Percentiles rank a stretch among this genome's conserved stretches.
Conservation (phyloP, 2,888 invertebrate species). For the Tetragnatha montana region DNA sequence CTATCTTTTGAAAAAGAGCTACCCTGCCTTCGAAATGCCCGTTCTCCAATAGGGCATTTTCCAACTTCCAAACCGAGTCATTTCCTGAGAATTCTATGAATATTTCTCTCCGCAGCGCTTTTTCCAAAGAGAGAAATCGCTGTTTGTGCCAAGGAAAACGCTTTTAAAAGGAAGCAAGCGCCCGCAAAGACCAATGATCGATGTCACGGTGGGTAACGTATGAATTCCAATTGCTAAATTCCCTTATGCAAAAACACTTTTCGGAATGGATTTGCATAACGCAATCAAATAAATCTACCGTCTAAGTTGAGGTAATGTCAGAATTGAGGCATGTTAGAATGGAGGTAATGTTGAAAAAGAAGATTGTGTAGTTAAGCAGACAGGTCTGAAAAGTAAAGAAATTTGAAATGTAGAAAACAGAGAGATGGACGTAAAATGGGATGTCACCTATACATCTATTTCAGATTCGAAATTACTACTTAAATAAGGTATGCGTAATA, state of each 20-base stretch:
- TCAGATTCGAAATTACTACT: too few relatives aligned
- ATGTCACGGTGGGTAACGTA: conserved; percentile 6
- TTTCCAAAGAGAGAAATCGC: conserved; percentile 18
- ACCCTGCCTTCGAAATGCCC: background rate
- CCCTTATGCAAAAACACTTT: conserved; percentile 3
- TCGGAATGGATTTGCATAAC: conserved; percentile 18
- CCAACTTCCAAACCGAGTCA: conserved; percentile 15
- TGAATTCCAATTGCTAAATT: conserved; percentile 36
- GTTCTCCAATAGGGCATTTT: conserved; percentile 23
- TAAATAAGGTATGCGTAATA: too few relatives aligned
- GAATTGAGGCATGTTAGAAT: too few relatives aligned
- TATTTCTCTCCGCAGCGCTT: conserved; percentile 13
- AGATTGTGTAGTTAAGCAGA: background rate
- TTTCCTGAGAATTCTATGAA: conserved; percentile 30
- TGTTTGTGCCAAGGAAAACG: conserved; percentile 23
- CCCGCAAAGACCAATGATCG: conserved; percentile 18
- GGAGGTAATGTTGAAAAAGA: background rate
- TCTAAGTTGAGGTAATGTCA: too few relatives aligned
- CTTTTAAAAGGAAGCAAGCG: conserved; percentile 13
- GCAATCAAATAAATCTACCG: conserved; percentile 31
- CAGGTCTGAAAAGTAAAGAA: background rate
- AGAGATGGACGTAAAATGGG: too few relatives aligned
- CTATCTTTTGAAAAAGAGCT: too few relatives aligned
- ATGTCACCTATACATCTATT: too few relatives aligned
- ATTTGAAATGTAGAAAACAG: too few relatives aligned